Conservation (phyloP, 2,113 vertebrate species). For the Erythrocebus patas region DNA sequence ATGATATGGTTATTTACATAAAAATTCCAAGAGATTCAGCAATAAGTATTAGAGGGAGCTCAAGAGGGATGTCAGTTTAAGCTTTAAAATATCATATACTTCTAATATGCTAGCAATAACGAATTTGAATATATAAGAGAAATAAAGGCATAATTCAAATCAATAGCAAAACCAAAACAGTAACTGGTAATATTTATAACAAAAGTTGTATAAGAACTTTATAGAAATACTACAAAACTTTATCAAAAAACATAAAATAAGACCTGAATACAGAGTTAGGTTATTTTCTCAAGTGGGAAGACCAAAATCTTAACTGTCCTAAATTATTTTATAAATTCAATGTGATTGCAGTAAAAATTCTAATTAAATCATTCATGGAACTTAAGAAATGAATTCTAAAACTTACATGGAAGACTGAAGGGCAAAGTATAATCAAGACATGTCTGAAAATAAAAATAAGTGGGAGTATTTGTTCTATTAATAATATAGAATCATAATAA, state of each 20-base stretch:
- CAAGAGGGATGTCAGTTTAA: background rate
- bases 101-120: background rate
- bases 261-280: background rate
- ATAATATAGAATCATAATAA: background rate
- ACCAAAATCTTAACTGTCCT: background rate
- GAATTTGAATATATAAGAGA: background rate
- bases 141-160: background rate
- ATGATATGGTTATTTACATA: background rate
- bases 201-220: background rate
- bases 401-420: background rate
- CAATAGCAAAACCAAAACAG: background rate
- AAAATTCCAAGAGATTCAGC: background rate
- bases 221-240: background rate
- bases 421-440: background rate
- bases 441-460: background rate
- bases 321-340: background rate
- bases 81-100: background rate
- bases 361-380: background rate
- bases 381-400: background rate
- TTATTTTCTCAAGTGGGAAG: background rate
- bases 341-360: background rate
- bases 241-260: background rate
- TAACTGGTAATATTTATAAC: background rate
- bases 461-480: background rate
- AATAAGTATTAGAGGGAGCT: background rate